phyloP scores from a whole-genome alignment of 2,113 vertebrate species.

The Montifringilla adamsi region DNA sequence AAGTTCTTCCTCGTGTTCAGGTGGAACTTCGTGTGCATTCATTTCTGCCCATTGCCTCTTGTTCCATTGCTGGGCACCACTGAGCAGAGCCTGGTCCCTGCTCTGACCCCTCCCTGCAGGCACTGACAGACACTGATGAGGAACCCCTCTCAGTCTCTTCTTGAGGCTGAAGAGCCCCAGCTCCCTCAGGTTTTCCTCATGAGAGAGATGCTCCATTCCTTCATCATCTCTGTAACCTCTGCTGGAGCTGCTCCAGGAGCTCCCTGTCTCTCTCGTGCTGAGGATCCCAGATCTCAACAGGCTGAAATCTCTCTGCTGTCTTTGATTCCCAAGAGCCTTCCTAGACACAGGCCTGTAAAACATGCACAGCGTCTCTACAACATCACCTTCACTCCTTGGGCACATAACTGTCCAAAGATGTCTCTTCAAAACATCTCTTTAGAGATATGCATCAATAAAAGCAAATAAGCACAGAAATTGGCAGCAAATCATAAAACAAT shows the following conservation, averaged over 20 bases:
- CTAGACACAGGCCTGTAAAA: not conserved
- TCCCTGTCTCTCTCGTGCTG: not conserved
- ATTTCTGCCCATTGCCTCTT: accelerated
- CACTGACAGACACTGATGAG: not conserved
- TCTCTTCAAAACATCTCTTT: not conserved
- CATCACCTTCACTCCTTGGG: not conserved
- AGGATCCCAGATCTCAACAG: not conserved
- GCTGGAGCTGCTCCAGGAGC: accelerated
- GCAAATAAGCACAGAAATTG: not conserved
- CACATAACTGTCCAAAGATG: not conserved
- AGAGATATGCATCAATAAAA: not conserved
- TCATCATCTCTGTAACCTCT: no score
- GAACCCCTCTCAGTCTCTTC: no score
- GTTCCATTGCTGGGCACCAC: not conserved
- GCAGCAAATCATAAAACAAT: not conserved
- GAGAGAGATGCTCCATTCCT: not conserved
- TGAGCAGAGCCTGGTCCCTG: not conserved
- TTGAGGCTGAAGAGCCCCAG: accelerated
- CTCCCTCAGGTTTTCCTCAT: not conserved
- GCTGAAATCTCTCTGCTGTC: not conserved
- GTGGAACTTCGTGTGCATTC: accelerated
- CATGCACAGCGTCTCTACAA: not conserved
- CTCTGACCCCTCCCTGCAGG: not conserved
- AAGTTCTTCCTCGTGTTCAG: not conserved
- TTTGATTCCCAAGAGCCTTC: not conserved